These are phyloP conservation scores for Pelusios castaneus DNA, from an alignment of 2,113 vertebrate genomes.

Conservation along the genomic window DNA sequence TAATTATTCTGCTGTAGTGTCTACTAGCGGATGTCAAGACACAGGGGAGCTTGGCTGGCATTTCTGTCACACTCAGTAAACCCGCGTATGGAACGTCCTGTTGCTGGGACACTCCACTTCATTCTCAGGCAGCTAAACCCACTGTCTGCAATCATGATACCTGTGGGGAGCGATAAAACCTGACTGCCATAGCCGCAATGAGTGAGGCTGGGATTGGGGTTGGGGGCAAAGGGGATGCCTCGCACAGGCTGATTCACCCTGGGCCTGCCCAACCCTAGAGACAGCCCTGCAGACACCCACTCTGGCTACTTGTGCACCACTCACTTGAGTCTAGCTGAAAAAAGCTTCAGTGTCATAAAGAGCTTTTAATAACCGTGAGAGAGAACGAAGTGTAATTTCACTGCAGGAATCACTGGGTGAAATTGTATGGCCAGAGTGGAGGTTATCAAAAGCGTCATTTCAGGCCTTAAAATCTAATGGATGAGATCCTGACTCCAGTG, in stretches of 20 bases:
- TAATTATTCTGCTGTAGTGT: neutral
- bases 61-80: neutral
- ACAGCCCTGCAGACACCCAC: neutral
- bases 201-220: too few species aligned
- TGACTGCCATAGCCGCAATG: neutral
- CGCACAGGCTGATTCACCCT: too few species aligned
- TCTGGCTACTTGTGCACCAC: slow-evolving; percentile 18
- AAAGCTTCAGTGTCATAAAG: neutral
- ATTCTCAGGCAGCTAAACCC: slow-evolving; percentile 42
- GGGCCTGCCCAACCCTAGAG: too few species aligned
- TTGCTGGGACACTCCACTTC: neutral
- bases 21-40: neutral
- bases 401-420: slow-evolving; percentile 23
- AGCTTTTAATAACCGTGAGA: slow-evolving; percentile 2
- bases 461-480: slow-evolving; percentile 23
- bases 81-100: neutral
- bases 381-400: slow-evolving; percentile 47
- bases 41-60: neutral
- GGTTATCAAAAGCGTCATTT: neutral
- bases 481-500: neutral
- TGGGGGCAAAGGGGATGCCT: too few species aligned
- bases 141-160: slow-evolving; percentile 2
- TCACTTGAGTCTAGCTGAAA: slow-evolving; percentile 18
- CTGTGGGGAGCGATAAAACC: neutral
- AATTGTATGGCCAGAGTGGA: slow-evolving; percentile 35